A percentile compares a stretch with the other conserved stretches of the same genome.
These are phyloP conservation scores for Heliconius cydno DNA, from an alignment of 2,888 invertebrate species.

Conservation along the genomic window DNA sequence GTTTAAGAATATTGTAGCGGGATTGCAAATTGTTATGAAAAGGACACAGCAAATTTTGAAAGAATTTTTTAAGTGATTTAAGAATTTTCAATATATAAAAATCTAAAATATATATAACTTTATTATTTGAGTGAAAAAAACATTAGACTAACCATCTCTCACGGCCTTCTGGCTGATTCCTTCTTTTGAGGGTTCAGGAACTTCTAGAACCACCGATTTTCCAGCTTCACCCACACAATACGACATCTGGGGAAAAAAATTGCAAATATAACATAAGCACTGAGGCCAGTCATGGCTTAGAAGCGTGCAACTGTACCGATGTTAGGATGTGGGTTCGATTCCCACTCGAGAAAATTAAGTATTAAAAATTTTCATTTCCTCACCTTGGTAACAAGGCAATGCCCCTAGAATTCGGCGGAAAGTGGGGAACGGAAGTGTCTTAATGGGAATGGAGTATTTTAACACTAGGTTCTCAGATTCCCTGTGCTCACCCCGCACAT, in stretches of 20 bases:
- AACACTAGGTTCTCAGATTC: not conserved
- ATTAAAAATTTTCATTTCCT: not conserved
- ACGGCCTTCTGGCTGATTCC: constrained; percentile 51
- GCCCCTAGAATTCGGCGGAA: not conserved
- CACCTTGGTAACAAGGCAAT: not conserved
- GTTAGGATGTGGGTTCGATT: not conserved
- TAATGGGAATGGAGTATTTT: not conserved
- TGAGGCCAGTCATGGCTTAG: too few relatives aligned
- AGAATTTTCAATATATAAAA: not conserved
- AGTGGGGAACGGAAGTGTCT: not conserved
- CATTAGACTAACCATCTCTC: constrained; percentile 31
- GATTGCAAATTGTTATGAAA: too few relatives aligned
- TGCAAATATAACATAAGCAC: too few relatives aligned
- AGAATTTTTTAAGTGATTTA: too few relatives aligned
- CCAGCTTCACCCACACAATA: constrained; percentile 92
- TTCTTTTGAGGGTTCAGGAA: constrained; percentile 53
- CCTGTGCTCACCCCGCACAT: not conserved
- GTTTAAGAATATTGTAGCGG: too few relatives aligned
- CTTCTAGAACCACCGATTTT: constrained; percentile 70
- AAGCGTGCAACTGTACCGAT: not conserved
- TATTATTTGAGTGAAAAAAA: not conserved
- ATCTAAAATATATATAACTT: not conserved
- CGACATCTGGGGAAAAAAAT: constrained; percentile 84
- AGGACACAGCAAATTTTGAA: too few relatives aligned
- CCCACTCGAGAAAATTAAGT: not conserved